These are phyloP conservation scores for Acrocephalus kingi DNA, from an alignment of 2,113 vertebrate genomes.

Conservation along the genomic window DNA sequence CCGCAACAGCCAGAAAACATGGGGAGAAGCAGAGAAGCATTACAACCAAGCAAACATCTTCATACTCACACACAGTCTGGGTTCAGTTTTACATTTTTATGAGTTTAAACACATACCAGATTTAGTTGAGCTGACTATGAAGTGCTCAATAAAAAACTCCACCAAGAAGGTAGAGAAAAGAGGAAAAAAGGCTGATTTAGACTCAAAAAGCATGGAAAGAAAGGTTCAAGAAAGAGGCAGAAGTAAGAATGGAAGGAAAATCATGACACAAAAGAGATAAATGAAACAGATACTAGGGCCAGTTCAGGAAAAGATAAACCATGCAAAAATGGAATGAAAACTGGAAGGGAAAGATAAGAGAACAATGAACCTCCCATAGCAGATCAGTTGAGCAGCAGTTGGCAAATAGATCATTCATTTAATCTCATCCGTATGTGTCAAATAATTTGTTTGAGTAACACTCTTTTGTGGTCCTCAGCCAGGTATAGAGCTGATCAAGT, in stretches of 20 bases:
- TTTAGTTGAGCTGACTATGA: background rate
- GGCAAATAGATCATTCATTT: background rate
- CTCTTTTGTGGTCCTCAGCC: background rate
- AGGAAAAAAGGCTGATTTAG: background rate
- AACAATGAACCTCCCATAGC: background rate
- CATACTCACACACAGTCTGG: background rate
- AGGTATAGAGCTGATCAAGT: background rate
- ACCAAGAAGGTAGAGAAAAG: background rate
- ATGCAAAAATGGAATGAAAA: background rate
- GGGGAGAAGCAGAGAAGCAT: background rate
- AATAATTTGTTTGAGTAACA: constrained; percentile 27
- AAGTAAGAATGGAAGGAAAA: constrained; percentile 17
- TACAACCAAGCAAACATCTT: background rate
- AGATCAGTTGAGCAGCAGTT: background rate
- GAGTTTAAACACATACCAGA: background rate
- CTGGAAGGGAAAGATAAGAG: background rate
- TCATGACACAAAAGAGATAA: background rate
- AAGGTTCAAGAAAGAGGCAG: background rate
- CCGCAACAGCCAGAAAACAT: background rate
- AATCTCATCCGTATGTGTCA: background rate
- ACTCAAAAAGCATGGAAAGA: background rate
- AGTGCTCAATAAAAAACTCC: background rate
- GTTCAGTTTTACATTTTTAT: background rate
- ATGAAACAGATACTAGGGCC: background rate
- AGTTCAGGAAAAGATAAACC: background rate